Conservation (phyloP, 2,113 vertebrate genomes). For the Athene cunicularia region DNA sequence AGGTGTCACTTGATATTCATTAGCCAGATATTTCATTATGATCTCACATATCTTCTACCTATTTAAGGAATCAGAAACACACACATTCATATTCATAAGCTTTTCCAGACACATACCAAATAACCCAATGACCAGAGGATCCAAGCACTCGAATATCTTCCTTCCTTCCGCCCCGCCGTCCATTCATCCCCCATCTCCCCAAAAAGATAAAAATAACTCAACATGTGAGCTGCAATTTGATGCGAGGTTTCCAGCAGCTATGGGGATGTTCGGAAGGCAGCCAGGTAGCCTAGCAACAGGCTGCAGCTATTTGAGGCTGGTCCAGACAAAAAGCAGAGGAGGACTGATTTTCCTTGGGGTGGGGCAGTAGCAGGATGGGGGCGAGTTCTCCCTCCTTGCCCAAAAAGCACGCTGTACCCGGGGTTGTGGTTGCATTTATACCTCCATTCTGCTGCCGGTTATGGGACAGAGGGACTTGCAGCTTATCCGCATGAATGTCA, state of each 20-base stretch:
- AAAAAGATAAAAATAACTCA: conserved; percentile 46
- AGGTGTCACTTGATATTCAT: not conserved
- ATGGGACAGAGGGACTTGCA: not conserved
- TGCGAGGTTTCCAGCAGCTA: conserved; percentile 36
- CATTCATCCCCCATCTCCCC: not conserved
- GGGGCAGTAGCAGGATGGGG: not conserved
- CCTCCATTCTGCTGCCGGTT: not conserved
- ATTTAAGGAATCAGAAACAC: not conserved
- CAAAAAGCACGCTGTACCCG: not conserved
- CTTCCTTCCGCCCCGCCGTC: not conserved
- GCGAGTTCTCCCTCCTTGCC: not conserved
- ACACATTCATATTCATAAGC: not conserved
- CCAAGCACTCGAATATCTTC: not conserved
- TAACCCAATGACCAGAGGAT: not conserved
- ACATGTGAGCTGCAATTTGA: conserved; percentile 39
- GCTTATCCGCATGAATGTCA: rapidly evolving
- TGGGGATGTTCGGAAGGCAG: conserved; percentile 46
- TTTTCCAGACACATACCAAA: not conserved
- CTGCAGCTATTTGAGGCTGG: conserved; percentile 47
- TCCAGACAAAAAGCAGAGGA: conserved; percentile 49
- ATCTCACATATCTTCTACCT: not conserved
- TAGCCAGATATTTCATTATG: not conserved
- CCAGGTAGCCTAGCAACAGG: conserved; percentile 78
- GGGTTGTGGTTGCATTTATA: not conserved
- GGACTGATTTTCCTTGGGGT: not conserved